Evolutionary conservation across 1,140 invertebrate species (phyloP), one percentile per base, ranked within the genome.

Genomic region (fruit fly (Drosophila melanogaster)): DNA sequence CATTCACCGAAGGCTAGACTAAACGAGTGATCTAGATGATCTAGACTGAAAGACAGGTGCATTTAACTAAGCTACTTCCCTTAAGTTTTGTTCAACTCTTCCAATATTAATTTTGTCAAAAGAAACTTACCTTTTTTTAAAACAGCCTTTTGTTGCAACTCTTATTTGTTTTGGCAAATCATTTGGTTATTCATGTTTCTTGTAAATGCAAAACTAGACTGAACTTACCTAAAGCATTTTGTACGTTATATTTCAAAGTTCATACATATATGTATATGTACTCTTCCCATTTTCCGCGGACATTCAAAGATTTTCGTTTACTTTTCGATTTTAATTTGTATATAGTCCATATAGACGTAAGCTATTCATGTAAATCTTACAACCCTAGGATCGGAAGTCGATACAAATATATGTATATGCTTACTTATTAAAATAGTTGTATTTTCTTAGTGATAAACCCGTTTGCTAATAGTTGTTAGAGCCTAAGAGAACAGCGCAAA

Each of bases 351-450:
- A 43, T 62, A 56, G 43, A 8, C 10, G 14, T 57, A 66, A 57
- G 33, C 50, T 67, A 78, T 72, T 53, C 43, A 37, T 83, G 60
- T 87, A 77, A 51, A 69, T 83, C 37, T 38, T 83, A 87, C 66
- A 30, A 56, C 47, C 55, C 19, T 53, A 74, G 67, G 51, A 30
- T 37, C 17, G 62, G 30, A 69, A 60, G 14, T 64, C 54, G n/a
- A 56, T 53, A 78, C 41, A 49, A 64, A 33, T 44, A 35, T 50
- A 33, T 44, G 24, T 50, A 60, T 60, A 35, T 15, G 37, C 41
- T 78, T 50, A 55, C 56, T 44, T 64, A 55, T 47, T 46, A 67
- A 55, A 66, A 44, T 22, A 55, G 19, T n/a, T 73, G 55, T 53
- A 49, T 55, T 14, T 74, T 62, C 30, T 62, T 64, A 64, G 40